These are phyloP conservation scores for Antennarius maculatus DNA, from an alignment of 2,797 vertebrate genomes.

Conservation along the genomic window DNA sequence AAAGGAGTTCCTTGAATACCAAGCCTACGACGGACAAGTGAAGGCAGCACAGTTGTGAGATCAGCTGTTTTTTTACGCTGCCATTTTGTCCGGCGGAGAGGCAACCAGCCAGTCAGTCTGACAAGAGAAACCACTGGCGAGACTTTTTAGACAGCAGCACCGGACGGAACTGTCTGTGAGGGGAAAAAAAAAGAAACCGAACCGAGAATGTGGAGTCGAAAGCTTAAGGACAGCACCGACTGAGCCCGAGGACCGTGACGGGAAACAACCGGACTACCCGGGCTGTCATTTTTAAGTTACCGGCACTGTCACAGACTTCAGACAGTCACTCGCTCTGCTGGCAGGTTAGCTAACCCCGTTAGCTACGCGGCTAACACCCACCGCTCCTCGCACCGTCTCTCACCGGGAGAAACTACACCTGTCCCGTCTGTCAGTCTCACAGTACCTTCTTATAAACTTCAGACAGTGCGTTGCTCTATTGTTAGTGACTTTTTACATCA, in stretches of 20 bases:
- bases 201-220: conserved; percentile 25
- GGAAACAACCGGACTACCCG: conserved; percentile 7
- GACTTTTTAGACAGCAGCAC: conserved; percentile 25
- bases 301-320: conserved; percentile 37
- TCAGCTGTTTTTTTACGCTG: conserved; percentile 86
- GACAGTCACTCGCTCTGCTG: conserved; percentile 13
- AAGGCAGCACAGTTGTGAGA: conserved; percentile 72
- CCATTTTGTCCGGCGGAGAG: conserved; percentile 84
- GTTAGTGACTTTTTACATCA: conserved; percentile 43
- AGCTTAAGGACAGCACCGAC: conserved; percentile 26
- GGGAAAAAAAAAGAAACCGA: not conserved
- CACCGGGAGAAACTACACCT: conserved; percentile 35
- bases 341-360: conserved; percentile 52
- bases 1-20: not conserved
- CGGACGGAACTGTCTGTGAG: conserved; percentile 19
- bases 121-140: conserved; percentile 43
- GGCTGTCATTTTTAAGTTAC: conserved; percentile 56
- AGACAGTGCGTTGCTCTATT: conserved; percentile 44
- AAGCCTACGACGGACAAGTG: rapidly evolving
- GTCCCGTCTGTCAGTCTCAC: conserved; percentile 45
- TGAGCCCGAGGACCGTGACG: conserved; percentile 27
- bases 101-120: conserved; percentile 46
- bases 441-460: not conserved
- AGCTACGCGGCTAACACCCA: conserved; percentile 63
- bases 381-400: conserved; percentile 2